Conservation (phyloP, 2,113 vertebrate species). For the Rissa tridactyla region DNA sequence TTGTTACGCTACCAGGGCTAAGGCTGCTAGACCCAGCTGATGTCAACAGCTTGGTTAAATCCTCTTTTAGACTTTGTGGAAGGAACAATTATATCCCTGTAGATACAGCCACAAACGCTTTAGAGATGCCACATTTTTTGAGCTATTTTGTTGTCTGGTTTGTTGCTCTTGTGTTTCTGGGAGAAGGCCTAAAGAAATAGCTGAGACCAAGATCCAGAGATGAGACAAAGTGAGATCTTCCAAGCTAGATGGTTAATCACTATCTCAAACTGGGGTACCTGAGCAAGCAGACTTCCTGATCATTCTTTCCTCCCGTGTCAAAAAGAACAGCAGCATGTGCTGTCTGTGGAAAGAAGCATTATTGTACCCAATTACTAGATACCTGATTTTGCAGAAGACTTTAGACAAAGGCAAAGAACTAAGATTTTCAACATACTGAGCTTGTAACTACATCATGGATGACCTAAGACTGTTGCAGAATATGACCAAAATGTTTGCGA, state of each 20-base stretch:
- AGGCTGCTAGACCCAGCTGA: neutral
- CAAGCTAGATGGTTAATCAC: neutral
- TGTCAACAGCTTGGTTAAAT: neutral
- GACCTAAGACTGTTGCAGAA: neutral
- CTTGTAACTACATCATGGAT: neutral
- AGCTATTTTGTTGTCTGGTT: neutral
- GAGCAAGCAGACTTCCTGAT: neutral
- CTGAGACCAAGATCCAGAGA: neutral
- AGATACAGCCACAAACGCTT: neutral
- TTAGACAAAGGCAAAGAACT: neutral
- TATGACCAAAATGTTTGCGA: neutral
- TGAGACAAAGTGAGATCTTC: neutral
- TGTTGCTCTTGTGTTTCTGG: neutral
- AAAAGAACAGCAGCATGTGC: rapidly evolving
- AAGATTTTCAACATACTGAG: neutral
- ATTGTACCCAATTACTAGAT: neutral
- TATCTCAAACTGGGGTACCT: neutral
- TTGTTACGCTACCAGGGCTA: conserved; percentile 9
- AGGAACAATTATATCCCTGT: conserved; percentile 20
- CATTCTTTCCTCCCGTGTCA: neutral
- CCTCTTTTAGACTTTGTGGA: conserved; percentile 19
- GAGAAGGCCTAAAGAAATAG: neutral
- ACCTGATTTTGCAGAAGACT: neutral
- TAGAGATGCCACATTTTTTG: neutral
- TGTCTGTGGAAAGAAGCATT: neutral